A percentile compares a stretch with the other conserved stretches of the same genome.
Conservation (phyloP, 2,888 invertebrate genomes). For the Lepetodrilus schrolli region DNA sequence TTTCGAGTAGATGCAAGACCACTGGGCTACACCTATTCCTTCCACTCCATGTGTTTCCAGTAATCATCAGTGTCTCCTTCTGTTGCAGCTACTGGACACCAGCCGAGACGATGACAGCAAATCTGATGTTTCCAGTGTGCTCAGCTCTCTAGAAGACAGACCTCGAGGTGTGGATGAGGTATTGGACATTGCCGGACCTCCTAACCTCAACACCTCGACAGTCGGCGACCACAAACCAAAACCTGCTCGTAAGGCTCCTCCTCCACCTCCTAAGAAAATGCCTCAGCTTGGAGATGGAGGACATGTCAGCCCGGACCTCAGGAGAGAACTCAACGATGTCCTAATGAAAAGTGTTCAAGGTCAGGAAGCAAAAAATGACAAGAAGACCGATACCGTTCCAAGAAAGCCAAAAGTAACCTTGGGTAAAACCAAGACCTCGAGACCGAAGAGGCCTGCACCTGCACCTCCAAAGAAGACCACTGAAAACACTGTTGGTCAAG, state of each 20-base stretch:
- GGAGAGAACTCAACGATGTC: background rate
- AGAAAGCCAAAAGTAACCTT: background rate
- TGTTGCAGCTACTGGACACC: constrained; percentile 19
- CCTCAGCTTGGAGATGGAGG: background rate
- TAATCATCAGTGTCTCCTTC: too few relatives aligned
- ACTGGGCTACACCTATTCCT: too few relatives aligned
- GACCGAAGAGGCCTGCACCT: constrained; percentile 39
- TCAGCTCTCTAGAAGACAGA: background rate
- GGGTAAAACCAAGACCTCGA: constrained; percentile 29
- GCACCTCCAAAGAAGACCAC: constrained; percentile 27
- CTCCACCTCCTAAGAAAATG: constrained; percentile 41
- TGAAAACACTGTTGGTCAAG: background rate
- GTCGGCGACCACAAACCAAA: constrained; percentile 36
- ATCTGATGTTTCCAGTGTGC: constrained; percentile 5
- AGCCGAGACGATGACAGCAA: constrained; percentile 24
- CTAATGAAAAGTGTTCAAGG: background rate
- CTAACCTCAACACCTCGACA: constrained; percentile 25
- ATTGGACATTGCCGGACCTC: constrained; percentile 5
- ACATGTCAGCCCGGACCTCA: background rate
- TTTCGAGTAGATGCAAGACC: too few relatives aligned
- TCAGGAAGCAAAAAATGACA: background rate
- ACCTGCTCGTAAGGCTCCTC: constrained; percentile 51
- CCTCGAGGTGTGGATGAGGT: background rate
- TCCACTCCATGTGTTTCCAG: too few relatives aligned
- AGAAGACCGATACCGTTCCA: background rate